phyloP scores from a whole-genome alignment of 2,113 vertebrate genomes.

The Cacatua alba region DNA sequence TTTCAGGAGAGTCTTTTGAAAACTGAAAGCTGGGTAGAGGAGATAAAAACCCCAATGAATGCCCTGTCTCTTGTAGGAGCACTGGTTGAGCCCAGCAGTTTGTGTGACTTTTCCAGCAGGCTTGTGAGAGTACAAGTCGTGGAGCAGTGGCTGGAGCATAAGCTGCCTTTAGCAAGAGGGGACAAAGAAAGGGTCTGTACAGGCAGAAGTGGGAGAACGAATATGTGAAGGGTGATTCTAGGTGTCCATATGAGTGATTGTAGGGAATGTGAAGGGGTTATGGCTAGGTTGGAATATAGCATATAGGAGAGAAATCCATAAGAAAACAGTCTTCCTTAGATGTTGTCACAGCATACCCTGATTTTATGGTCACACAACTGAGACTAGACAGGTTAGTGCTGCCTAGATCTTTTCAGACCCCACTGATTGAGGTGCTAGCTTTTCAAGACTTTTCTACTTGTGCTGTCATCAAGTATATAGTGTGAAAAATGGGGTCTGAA shows the following conservation, averaged over 20 bases:
- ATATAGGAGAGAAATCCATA: not conserved
- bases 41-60: not conserved
- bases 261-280: not conserved
- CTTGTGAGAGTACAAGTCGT: not conserved
- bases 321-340: not conserved
- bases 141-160: not conserved
- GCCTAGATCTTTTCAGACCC: not conserved
- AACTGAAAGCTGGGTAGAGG: not conserved
- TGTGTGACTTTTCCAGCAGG: not conserved
- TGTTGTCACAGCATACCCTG: not conserved
- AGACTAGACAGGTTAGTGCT: not conserved
- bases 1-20: not conserved
- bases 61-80: not conserved
- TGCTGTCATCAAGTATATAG: not conserved
- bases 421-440: not conserved
- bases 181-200: not conserved
- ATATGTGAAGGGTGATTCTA: not conserved
- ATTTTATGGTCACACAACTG: not conserved
- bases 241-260: not conserved
- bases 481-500: not conserved
- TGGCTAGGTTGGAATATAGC: not conserved
- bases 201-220: not conserved
- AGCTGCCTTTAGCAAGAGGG: not conserved
- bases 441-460: not conserved
- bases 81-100: not conserved